Conservation (phyloP, 1,140 invertebrate genomes). For the Drosophila repletoides region DNA sequence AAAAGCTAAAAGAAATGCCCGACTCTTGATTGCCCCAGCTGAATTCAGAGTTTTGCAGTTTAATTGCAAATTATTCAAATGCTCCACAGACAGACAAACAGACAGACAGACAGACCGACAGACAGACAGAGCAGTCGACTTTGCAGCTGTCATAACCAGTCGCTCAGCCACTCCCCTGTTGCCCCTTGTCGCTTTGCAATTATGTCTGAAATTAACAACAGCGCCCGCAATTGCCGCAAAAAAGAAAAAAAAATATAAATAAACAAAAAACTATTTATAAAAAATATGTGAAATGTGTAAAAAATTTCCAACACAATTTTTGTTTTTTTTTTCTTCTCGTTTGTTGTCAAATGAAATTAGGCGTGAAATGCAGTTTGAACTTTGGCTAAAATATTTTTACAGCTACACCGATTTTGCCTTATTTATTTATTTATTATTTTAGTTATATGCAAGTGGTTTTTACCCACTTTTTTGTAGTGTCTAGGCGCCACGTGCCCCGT, state of each 20-base stretch:
- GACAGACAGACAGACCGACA: too few species aligned
- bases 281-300: slow-evolving; percentile 46
- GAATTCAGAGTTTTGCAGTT: slow-evolving; percentile 53
- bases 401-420: neutral
- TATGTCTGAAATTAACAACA: slow-evolving; percentile 76
- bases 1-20: slow-evolving; percentile 43
- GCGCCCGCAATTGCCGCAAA: slow-evolving; percentile 26
- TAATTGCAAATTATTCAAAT: slow-evolving; percentile 80
- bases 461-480: too few species aligned
- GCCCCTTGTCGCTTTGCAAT: slow-evolving; percentile 53
- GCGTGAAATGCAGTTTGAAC: slow-evolving; percentile 76
- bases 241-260: slow-evolving; percentile 9
- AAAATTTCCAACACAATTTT: slow-evolving; percentile 45
- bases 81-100: slow-evolving; percentile 24
- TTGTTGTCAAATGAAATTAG: slow-evolving; percentile 74
- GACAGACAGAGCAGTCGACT: too few species aligned
- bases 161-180: slow-evolving; percentile 2
- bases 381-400: slow-evolving; percentile 57
- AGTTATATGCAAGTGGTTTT: slow-evolving; percentile 18
- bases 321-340: slow-evolving; percentile 17
- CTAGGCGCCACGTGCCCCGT: slow-evolving; percentile 23
- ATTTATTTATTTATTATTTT: neutral
- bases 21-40: slow-evolving; percentile 38
- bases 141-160: slow-evolving; percentile 77
- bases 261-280: too few species aligned